Conservation (phyloP, 2,888 invertebrate genomes). For the Apodemia zela region DNA sequence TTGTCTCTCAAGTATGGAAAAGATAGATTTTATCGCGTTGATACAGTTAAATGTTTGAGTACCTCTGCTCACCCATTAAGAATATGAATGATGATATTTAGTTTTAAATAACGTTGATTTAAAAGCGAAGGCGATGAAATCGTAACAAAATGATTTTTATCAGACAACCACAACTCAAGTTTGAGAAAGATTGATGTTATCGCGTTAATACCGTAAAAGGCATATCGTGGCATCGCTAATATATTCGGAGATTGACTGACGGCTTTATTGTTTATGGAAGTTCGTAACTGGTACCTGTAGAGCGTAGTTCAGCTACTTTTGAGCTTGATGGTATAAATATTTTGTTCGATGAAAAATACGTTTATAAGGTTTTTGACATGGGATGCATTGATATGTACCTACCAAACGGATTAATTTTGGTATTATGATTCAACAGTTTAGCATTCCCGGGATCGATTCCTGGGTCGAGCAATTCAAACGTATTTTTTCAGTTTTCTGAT, state of each 20-base stretch:
- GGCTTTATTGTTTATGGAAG: slow-evolving; percentile 29
- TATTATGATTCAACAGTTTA: too few species aligned
- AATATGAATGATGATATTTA: too few species aligned
- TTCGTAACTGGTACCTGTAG: slow-evolving; percentile 11
- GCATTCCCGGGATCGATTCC: too few species aligned
- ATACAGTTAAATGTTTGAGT: slow-evolving; percentile 34
- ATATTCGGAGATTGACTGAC: slow-evolving; percentile 30
- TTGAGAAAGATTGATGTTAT: slow-evolving; percentile 53
- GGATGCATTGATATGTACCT: too few species aligned
- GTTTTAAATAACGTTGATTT: too few species aligned
- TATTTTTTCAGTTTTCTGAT: too few species aligned
- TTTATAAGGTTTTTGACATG: background rate
- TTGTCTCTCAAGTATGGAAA: slow-evolving; percentile 51
- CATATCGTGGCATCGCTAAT: slow-evolving; percentile 32
- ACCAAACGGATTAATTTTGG: too few species aligned
- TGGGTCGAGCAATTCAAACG: too few species aligned
- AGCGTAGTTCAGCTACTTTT: background rate
- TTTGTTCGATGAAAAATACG: too few species aligned
- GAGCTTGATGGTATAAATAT: background rate
- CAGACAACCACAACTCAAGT: slow-evolving; percentile 41
- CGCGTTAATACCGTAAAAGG: slow-evolving; percentile 53
- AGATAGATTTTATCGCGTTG: slow-evolving; percentile 52
- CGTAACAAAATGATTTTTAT: slow-evolving; percentile 34
- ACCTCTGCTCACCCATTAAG: too few species aligned
- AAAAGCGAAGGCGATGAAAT: too few species aligned